Evolutionary conservation across 2,888 invertebrate genomes (phyloP).

Genomic region (Poecilus cupreus): DNA sequence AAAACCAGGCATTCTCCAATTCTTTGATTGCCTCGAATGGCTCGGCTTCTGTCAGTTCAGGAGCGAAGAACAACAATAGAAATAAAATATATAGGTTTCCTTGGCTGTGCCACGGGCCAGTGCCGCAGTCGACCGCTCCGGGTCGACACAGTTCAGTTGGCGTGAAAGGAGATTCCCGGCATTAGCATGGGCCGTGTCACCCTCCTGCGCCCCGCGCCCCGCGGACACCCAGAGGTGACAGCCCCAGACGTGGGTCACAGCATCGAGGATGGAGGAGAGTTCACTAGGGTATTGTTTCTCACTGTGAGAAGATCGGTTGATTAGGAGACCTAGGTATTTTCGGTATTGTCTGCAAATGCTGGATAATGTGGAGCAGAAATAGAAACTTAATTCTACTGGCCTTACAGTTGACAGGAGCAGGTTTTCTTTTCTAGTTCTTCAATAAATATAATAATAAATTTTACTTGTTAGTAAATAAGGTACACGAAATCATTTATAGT

Average conservation of each 20-base stretch:
- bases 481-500: too few relatives aligned
- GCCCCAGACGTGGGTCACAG: too few relatives aligned
- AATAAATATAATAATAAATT: too few relatives aligned
- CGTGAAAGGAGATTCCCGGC: slow-evolving; percentile 65
- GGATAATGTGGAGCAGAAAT: background rate
- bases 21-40: background rate
- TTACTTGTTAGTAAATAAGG: too few relatives aligned
- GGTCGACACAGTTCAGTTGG: slow-evolving; percentile 67
- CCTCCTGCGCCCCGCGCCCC: slow-evolving; percentile 62
- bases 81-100: slow-evolving; percentile 66
- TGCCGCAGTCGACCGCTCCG: slow-evolving; percentile 65
- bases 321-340: background rate
- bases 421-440: background rate
- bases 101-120: slow-evolving; percentile 64
- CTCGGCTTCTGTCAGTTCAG: slow-evolving; percentile 15
- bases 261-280: too few relatives aligned
- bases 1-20: background rate
- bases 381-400: background rate
- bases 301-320: slow-evolving; percentile 33
- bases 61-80: slow-evolving; percentile 61
- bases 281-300: slow-evolving; percentile 11
- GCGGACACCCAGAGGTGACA: slow-evolving; percentile 15
- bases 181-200: slow-evolving; percentile 63
- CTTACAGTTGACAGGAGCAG: background rate
- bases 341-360: background rate